phyloP scores from a whole-genome alignment of 2,113 vertebrate genomes.

The Microtus richardsoni region DNA sequence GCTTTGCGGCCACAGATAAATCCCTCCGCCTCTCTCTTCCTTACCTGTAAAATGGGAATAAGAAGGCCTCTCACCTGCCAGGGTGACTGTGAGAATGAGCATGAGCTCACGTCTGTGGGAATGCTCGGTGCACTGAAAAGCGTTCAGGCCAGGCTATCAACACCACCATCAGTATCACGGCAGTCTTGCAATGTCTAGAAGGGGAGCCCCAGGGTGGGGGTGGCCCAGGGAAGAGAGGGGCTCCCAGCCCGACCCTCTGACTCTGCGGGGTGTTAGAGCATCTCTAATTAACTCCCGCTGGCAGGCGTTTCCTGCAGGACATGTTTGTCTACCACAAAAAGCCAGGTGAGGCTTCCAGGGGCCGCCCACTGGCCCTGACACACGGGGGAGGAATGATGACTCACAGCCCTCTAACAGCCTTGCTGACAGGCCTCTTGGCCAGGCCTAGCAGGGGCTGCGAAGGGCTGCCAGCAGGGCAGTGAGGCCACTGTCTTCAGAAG shows the following conservation, averaged over 20 bases:
- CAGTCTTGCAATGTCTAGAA: slow-evolving; percentile 57
- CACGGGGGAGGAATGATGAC: slow-evolving; percentile 59
- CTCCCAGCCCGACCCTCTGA: slow-evolving; percentile 55
- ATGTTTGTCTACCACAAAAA: slow-evolving; percentile 57
- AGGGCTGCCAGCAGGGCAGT: slow-evolving; percentile 14
- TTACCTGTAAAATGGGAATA: slow-evolving; percentile 65
- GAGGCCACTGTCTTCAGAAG: slow-evolving; percentile 29
- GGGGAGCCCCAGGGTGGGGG: slow-evolving; percentile 62
- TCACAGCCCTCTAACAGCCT: slow-evolving; percentile 62
- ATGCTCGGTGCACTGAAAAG: slow-evolving; percentile 58
- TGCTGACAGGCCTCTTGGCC: slow-evolving; percentile 66
- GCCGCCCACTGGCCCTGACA: slow-evolving; percentile 75
- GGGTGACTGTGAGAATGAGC: slow-evolving; percentile 56
- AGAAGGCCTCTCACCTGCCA: slow-evolving; percentile 65
- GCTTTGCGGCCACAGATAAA: slow-evolving; percentile 10
- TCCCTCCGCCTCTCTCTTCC: slow-evolving; percentile 58
- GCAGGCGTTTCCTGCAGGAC: slow-evolving; percentile 66
- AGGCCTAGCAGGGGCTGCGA: background rate
- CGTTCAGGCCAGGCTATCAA: slow-evolving; percentile 54
- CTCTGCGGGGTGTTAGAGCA: slow-evolving; percentile 20
- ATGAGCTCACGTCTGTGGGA: slow-evolving; percentile 75
- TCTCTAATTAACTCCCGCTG: slow-evolving; percentile 65
- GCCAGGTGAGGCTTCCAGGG: slow-evolving; percentile 79
- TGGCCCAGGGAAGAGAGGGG: slow-evolving; percentile 56
- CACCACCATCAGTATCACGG: slow-evolving; percentile 36